A percentile compares a stretch with the other conserved stretches of the same genome.
These are phyloP conservation scores for Papilio demoleus DNA, from an alignment of 2,888 invertebrate species.

Conservation along the genomic window DNA sequence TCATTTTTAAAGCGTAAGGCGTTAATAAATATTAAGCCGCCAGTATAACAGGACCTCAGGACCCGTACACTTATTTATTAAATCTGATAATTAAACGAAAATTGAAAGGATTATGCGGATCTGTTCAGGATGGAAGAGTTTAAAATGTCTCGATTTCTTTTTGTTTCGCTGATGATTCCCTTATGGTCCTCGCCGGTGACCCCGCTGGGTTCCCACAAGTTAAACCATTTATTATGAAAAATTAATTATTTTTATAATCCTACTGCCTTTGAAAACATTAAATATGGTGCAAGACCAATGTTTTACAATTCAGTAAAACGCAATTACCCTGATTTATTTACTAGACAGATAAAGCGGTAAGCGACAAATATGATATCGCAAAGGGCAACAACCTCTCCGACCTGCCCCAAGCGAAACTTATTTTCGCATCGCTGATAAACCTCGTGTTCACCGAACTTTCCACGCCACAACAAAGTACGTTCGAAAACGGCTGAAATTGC, in stretches of 20 bases:
- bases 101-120: slow-evolving; percentile 60
- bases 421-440: slow-evolving; percentile 61
- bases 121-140: slow-evolving; percentile 62
- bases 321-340: slow-evolving; percentile 25
- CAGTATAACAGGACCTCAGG: slow-evolving; percentile 54
- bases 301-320: slow-evolving; percentile 24
- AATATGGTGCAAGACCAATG: slow-evolving; percentile 34
- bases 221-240: slow-evolving; percentile 60
- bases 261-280: slow-evolving; percentile 52
- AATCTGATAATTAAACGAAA: slow-evolving; percentile 53
- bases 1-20: slow-evolving; percentile 57
- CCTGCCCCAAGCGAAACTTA: slow-evolving; percentile 70
- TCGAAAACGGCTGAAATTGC: slow-evolving; percentile 55
- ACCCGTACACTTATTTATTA: slow-evolving; percentile 40
- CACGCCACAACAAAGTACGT: slow-evolving; percentile 52
- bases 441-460: slow-evolving; percentile 52
- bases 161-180: slow-evolving; percentile 68
- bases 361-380: slow-evolving; percentile 54
- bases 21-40: slow-evolving; percentile 56
- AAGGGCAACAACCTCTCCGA: slow-evolving; percentile 70
- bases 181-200: slow-evolving; percentile 65
- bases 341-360: slow-evolving; percentile 47
- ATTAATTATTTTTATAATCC: slow-evolving; percentile 47
- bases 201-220: slow-evolving; percentile 76
- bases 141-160: slow-evolving; percentile 76